These are phyloP conservation scores for Lepidochrysops patricia DNA, from an alignment of 2,888 invertebrate genomes.

Conservation along the genomic window DNA sequence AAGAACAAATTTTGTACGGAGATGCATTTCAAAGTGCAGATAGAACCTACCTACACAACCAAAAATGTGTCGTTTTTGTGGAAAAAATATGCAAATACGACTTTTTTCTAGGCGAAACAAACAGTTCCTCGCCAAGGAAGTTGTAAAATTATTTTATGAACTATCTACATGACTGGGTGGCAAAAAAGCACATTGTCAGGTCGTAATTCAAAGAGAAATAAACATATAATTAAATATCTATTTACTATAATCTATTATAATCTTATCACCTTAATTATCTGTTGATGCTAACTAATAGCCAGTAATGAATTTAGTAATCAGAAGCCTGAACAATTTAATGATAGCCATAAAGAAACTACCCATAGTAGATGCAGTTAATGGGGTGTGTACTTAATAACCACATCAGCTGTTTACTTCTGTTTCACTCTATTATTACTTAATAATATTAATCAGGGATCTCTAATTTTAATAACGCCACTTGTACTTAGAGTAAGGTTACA, in stretches of 20 bases:
- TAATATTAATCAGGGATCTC: not conserved
- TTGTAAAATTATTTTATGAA: too few species aligned
- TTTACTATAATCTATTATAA: not conserved
- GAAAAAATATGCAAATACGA: too few species aligned
- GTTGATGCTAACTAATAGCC: not conserved
- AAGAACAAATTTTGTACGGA: constrained; percentile 7
- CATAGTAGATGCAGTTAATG: not conserved
- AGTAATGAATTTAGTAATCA: constrained; percentile 7
- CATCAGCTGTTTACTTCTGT: not conserved
- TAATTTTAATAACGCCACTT: not conserved
- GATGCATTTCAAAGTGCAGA: too few species aligned
- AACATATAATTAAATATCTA: not conserved
- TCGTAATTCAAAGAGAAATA: not conserved
- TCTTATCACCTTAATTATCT: not conserved
- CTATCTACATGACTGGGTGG: too few species aligned
- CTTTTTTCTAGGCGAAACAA: too few species aligned
- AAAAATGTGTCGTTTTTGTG: too few species aligned
- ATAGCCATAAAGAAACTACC: constrained; percentile 7
- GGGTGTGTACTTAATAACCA: not conserved
- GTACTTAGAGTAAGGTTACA: not conserved
- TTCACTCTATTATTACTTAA: not conserved
- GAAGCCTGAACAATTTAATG: not conserved
- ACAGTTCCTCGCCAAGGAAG: too few species aligned
- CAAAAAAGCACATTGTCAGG: not conserved
- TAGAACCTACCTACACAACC: too few species aligned